Base-by-base conservation (phyloP, 2,888 invertebrate genomes). In the Lycia hirtaria region DNA sequence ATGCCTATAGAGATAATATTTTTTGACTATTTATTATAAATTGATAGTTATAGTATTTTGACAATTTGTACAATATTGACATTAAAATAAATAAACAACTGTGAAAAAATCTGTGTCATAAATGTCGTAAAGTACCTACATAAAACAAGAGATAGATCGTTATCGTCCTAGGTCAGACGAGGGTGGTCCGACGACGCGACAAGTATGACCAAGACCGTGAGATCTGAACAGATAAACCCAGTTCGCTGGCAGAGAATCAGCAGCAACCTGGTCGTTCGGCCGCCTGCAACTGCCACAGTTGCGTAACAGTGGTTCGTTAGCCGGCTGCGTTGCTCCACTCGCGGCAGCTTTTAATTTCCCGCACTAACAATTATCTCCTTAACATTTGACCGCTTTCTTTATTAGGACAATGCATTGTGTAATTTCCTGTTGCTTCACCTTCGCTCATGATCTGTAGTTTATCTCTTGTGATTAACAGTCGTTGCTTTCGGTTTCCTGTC, bases 381-480 rank as follows among this genome's bases (percentile, higher is more conserved):
- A 88, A 91, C 90, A 83, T 89, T 85, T 91, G 90, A 91, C 91
- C 91, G 88, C 88, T 88, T 88, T 91, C 88, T 88, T 85, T 77
- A 81, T 81, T 77, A 75, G 73, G 76, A 80, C 80, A 79, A 79
- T 76, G 72, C 73, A 73, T 88, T 85, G 75, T 75, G 78, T 75
- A 87, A 87, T 81, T 77, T 85, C 84, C 84, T 75, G 75, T 70
- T 65, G 60, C 65, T 64, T 65, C 65, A 63, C 65, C 67, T 65
- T 63, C 56, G 52, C 61, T 60, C 58, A 54, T 48, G 52, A 45
- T 52, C 51, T 59, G 50, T 54, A 52, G 17, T 56, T 56, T 17
- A 40, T 56, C 47, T 50, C 32, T 22, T 41, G 22, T 53, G 22
- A 56, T 55, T 58, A 60, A 54, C 64, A 24, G 4, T 26, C 5